Conservation (phyloP, 1,140 invertebrate species). For the Octopus sinensis region DNA sequence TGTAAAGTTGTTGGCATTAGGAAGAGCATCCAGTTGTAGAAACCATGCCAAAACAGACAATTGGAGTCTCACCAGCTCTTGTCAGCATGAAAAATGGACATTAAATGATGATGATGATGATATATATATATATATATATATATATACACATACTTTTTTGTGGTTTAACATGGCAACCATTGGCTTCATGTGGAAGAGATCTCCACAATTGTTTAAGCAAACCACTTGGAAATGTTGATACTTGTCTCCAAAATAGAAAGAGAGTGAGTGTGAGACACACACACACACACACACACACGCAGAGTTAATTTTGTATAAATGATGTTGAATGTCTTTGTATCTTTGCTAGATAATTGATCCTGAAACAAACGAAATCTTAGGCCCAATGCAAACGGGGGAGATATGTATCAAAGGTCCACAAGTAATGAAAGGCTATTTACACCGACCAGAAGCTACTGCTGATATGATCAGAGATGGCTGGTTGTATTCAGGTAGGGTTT, state of each 20-base stretch:
- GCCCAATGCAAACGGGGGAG: constrained; percentile 40
- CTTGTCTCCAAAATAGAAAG: neutral
- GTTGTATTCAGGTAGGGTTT: constrained; percentile 69
- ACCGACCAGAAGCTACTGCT: constrained; percentile 65
- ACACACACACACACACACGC: neutral
- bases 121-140: too few species aligned
- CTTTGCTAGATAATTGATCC: constrained; percentile 41
- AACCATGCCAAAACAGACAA: too few species aligned
- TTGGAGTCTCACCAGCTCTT: too few species aligned
- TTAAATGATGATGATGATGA: too few species aligned
- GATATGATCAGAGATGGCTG: constrained; percentile 60
- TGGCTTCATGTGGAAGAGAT: too few species aligned
- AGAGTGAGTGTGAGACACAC: neutral
- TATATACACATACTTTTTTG: too few species aligned
- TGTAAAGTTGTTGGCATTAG: too few species aligned
- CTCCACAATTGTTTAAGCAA: too few species aligned
- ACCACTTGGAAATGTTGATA: too few species aligned
- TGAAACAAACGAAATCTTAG: constrained; percentile 30
- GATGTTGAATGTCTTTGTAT: constrained; percentile 1
- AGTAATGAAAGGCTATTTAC: constrained; percentile 65
- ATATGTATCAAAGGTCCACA: constrained; percentile 45
- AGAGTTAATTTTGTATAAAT: neutral
- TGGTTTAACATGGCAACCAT: too few species aligned
- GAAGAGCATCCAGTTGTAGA: too few species aligned
- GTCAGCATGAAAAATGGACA: too few species aligned